These are phyloP conservation scores for Perizoma flavofasciatum DNA, from an alignment of 2,888 invertebrate genomes.

Conservation along the genomic window DNA sequence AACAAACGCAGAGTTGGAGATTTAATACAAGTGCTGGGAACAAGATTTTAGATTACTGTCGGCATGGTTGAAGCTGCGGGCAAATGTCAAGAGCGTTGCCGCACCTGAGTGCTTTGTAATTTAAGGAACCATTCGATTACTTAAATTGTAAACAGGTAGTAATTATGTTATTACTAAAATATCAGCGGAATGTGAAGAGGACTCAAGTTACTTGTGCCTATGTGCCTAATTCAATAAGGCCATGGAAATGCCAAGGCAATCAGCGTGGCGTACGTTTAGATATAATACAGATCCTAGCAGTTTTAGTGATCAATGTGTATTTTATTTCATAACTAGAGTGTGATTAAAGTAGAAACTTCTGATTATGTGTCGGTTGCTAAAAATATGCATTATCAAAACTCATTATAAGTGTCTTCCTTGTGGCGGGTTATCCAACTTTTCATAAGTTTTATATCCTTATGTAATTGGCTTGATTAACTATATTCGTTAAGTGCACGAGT, in stretches of 20 bases:
- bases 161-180: slow-evolving; percentile 24
- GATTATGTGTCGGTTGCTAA: slow-evolving; percentile 10
- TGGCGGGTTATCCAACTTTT: slow-evolving; percentile 37
- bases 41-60: slow-evolving; percentile 41
- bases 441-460: slow-evolving; percentile 38
- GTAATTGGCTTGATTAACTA: slow-evolving; percentile 39
- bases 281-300: not conserved
- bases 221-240: slow-evolving; percentile 7
- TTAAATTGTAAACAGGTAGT: slow-evolving; percentile 31
- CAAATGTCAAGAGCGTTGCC: slow-evolving; percentile 57
- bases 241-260: slow-evolving; percentile 12
- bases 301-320: no score
- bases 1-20: slow-evolving; percentile 27
- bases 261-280: not conserved
- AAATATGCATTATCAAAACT: slow-evolving; percentile 22
- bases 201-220: slow-evolving; percentile 4
- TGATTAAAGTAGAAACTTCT: not conserved
- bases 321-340: no score
- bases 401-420: slow-evolving; percentile 35
- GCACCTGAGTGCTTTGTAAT: slow-evolving; percentile 44
- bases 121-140: slow-evolving; percentile 40
- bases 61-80: slow-evolving; percentile 37
- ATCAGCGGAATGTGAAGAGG: slow-evolving; percentile 13
- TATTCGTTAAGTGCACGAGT: slow-evolving; percentile 40
- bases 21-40: slow-evolving; percentile 34